A percentile compares a stretch with the other conserved stretches of the same genome.
These are phyloP conservation scores for Molothrus ater DNA, from an alignment of 2,797 vertebrate genomes.

Conservation along the genomic window DNA sequence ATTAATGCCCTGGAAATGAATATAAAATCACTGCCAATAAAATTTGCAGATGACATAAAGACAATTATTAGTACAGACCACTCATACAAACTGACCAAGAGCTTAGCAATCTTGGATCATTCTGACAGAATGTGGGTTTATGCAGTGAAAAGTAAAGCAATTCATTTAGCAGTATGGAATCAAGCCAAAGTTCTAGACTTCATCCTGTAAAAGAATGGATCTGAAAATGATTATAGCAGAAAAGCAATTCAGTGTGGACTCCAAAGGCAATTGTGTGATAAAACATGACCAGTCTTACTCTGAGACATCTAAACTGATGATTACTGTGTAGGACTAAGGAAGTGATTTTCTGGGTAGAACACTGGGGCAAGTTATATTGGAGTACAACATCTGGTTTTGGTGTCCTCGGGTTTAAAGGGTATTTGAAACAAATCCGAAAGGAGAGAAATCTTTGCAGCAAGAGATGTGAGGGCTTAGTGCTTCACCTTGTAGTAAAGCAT, in stretches of 20 bases:
- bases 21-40: neutral
- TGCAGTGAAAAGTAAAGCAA: conserved; percentile 19
- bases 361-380: neutral
- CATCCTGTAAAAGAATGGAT: neutral
- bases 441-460: neutral
- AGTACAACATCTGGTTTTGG: conserved; percentile 3
- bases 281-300: neutral
- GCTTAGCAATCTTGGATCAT: neutral
- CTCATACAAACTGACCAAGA: neutral
- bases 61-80: neutral
- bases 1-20: neutral
- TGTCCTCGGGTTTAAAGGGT: neutral
- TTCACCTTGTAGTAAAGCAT: neutral
- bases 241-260: conserved; percentile 3
- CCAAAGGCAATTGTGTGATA: neutral
- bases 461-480: neutral
- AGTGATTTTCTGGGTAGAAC: conserved; percentile 8
- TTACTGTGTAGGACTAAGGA: neutral
- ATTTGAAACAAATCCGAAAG: neutral
- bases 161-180: neutral
- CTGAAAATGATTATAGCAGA: neutral
- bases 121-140: neutral
- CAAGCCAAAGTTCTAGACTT: neutral
- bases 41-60: neutral
- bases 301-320: neutral